Percentiles rank a stretch among this genome's conserved stretches.
Evolutionary conservation across 2,888 invertebrate species (phyloP).

Genomic region (Drosophila testacea): DNA sequence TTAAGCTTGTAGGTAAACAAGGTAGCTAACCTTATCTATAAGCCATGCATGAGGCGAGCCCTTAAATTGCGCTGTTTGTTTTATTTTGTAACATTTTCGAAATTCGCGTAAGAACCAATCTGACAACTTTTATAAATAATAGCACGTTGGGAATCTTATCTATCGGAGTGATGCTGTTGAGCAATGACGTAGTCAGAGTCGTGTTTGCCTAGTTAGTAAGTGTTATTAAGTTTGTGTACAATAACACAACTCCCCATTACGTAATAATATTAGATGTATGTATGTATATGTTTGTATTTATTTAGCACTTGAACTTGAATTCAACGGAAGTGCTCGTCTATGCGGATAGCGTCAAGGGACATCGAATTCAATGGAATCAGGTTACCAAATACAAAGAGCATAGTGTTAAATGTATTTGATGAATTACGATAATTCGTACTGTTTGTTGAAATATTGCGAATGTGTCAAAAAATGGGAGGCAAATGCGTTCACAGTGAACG

Average conservation of each 20-base stretch:
- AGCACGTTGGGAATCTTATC: slow-evolving; percentile 25
- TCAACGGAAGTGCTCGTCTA: slow-evolving; percentile 4
- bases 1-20: slow-evolving; percentile 6
- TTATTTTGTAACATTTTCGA: slow-evolving; percentile 14
- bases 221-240: slow-evolving; percentile 14
- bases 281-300: slow-evolving; percentile 3
- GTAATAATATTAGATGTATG: slow-evolving; percentile 21
- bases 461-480: slow-evolving; percentile 1
- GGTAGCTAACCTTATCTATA: slow-evolving; percentile 10
- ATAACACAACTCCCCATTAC: slow-evolving; percentile 31
- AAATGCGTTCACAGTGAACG: slow-evolving; percentile 2
- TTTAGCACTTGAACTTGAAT: slow-evolving; percentile 13
- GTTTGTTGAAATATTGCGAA: slow-evolving; percentile 1
- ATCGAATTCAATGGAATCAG: slow-evolving; percentile 2
- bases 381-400: slow-evolving; percentile 7
- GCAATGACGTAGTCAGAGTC: slow-evolving; percentile 46
- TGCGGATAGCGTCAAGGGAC: background rate
- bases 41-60: slow-evolving; percentile 14
- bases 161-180: slow-evolving; percentile 27
- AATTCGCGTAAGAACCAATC: background rate
- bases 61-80: slow-evolving; percentile 7
- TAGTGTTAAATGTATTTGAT: slow-evolving; percentile 21
- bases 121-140: slow-evolving; percentile 21
- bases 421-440: slow-evolving; percentile 20
- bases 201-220: slow-evolving; percentile 37